phyloP scores from a whole-genome alignment of 2,797 vertebrate species.

The Uromys caudimaculatus region DNA sequence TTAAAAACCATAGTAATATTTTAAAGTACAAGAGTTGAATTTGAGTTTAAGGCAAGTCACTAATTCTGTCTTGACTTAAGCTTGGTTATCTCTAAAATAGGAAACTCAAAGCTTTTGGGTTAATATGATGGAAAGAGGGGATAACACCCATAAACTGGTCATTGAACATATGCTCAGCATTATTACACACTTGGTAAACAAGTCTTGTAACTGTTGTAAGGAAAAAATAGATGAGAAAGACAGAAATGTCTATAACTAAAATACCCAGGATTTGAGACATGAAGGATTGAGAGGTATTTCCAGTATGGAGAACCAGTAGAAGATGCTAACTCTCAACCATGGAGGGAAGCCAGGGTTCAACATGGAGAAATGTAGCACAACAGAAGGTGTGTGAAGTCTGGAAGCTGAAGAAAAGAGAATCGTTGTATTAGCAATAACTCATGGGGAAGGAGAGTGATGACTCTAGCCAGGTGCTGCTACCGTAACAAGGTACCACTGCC shows the following conservation, averaged over 20 bases:
- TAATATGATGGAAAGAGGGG: background rate
- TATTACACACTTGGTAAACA: background rate
- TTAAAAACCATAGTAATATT: background rate
- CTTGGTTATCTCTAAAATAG: background rate
- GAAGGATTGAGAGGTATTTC: background rate
- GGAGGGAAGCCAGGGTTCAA: background rate
- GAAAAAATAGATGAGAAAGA: background rate
- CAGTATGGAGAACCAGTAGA: background rate
- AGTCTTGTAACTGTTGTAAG: background rate
- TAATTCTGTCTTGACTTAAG: background rate
- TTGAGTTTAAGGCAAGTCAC: background rate
- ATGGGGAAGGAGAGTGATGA: background rate
- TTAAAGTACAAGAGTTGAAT: background rate
- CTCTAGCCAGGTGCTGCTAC: background rate
- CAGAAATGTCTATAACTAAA: background rate
- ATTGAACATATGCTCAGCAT: background rate
- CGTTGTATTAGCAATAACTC: background rate
- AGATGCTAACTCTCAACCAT: background rate
- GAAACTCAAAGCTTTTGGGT: background rate
- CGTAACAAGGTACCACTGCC: background rate
- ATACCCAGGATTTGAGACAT: background rate
- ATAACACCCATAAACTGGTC: background rate
- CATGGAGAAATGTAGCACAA: background rate
- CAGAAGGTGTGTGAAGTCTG: background rate
- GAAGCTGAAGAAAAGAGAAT: background rate